Evolutionary conservation across 2,797 vertebrate species (phyloP), one percentile per base, ranked within the genome.

Genomic region (Xiphophorus birchmanni): DNA sequence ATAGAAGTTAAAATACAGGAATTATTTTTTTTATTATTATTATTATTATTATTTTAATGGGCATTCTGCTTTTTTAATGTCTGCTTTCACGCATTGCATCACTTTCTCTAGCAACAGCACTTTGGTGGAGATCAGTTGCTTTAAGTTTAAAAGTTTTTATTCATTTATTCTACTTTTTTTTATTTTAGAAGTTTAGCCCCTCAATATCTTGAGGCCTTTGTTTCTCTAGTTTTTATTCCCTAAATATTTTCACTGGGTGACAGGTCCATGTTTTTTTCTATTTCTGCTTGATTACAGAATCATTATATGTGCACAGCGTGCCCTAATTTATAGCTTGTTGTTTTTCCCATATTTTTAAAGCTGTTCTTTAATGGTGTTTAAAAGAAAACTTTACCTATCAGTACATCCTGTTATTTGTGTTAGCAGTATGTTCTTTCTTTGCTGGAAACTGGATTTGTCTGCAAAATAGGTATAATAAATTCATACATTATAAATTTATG

Each of bases 381-480:
- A 37, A 69, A 42, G 42, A 26, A 26, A 3, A 10, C 9, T 12
- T 42, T 69, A 69, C 65, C 37, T 26, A 26, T 74, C 15, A 50
- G 29, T 37, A 52, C 73, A 74, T 52, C 35, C 17, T 48, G 44
- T 73, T 48, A 3, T 47, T 73, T 48, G 17, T 67, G 21, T 26
- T 50, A 32, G 4, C 29, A 42, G 23, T 58, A 56, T n/a, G 74
- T 78, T 50, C 76, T 56, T 42, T 44, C 26, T 12, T 78, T 54
- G 65, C 47, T 37, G 45, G 12, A 77, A 77, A 52, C 47, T 8
- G 26, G 13, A 35, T 50, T 77, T 77, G 48, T 40, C 47, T 65
- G 37, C 18, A 29, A 35, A 42, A 47, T 48, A 9, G 21, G 40
- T 69, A 4, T 69, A 42, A 40, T 23, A 69, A 40, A 42, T 42